phyloP scores from a whole-genome alignment of 2,888 invertebrate genomes.

The Ceratothoa steindachneri region DNA sequence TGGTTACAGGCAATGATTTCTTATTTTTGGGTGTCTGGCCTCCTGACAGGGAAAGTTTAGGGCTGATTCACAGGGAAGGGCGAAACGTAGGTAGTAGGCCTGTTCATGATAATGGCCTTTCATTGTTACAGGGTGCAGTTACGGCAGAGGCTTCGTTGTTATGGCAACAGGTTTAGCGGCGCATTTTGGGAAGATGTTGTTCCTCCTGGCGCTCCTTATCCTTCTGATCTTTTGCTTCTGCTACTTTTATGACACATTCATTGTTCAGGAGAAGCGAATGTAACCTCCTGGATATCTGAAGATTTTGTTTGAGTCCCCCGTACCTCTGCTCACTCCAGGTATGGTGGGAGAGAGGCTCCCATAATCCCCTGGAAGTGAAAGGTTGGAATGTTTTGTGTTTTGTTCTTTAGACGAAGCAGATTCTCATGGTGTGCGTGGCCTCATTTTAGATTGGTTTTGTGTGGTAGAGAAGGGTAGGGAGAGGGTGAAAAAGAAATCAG shows the following conservation, averaged over 20 bases:
- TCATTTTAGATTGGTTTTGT: too few relatives aligned
- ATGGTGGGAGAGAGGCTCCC: too few relatives aligned
- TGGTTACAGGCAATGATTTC: not conserved
- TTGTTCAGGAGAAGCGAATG: not conserved
- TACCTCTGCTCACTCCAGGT: too few relatives aligned
- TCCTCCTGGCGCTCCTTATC: conserved; percentile 31
- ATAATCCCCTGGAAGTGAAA: not conserved
- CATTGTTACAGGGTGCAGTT: conserved; percentile 31
- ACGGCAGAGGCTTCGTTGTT: not conserved
- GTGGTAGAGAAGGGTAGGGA: too few relatives aligned
- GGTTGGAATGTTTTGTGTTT: not conserved
- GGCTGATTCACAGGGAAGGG: too few relatives aligned
- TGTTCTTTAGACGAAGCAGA: too few relatives aligned
- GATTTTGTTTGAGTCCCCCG: not conserved
- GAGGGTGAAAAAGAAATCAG: too few relatives aligned
- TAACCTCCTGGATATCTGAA: not conserved
- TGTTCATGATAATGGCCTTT: too few relatives aligned
- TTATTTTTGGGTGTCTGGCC: not conserved
- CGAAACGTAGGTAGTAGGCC: too few relatives aligned
- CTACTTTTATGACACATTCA: not conserved
- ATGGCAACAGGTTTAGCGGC: conserved; percentile 28
- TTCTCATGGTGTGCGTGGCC: too few relatives aligned
- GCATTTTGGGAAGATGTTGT: conserved; percentile 39
- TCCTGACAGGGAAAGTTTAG: conserved; percentile 4
- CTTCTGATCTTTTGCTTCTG: conserved; percentile 33